Evolutionary conservation across 2,113 vertebrate genomes (phyloP), one percentile per base, ranked within the genome.

Genomic region (Blennius ocellaris): DNA sequence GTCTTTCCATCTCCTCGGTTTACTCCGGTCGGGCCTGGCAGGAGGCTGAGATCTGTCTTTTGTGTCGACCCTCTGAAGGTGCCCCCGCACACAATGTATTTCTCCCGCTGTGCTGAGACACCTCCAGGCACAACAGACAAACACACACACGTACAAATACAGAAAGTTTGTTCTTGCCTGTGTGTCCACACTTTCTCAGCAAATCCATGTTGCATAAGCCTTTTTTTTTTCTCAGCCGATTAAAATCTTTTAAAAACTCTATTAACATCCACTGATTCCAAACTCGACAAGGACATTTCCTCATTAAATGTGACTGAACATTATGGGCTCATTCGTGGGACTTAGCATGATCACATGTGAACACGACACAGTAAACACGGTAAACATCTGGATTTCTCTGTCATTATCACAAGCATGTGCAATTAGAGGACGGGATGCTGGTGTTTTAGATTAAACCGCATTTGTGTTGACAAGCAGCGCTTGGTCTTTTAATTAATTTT

Each of bases 61-160:
- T 57, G 58, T 59, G 5, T 86, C 77, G 81, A 81, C 69, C 54
- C 69, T 87, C 74, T 92, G 83, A 91, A 90, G 87, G 80, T 90
- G 83, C 78, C 87, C 85, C 64, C 67, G 36, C 71, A 52, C 12
- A 69, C 58, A 89, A 76, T 11, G 63, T 47, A 82, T 86, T 86
- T 77, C 82, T 75, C 81, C 85, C 38, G 78, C 87, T 88, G 83
- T 63, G 78, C 60, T 40, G 85, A 83, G 65, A 17, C 53, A 53
- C 64, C 73, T 66, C 41, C n/a, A 41, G 72, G 76, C 80, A 83
- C 77, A 56, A 61, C 44, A 74, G 49, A 68, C 30, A 44, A 11
- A 59, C 67, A 65, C 56, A 56, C n/a, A 30, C 21, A 30, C 21
- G 21, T 30, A 30, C 21, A 30, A 30, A 30, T 30, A 30, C 21